Evolutionary conservation across 1,140 invertebrate species (phyloP), one percentile per base, ranked within the genome.

Genomic region (Heterodera carotae): DNA sequence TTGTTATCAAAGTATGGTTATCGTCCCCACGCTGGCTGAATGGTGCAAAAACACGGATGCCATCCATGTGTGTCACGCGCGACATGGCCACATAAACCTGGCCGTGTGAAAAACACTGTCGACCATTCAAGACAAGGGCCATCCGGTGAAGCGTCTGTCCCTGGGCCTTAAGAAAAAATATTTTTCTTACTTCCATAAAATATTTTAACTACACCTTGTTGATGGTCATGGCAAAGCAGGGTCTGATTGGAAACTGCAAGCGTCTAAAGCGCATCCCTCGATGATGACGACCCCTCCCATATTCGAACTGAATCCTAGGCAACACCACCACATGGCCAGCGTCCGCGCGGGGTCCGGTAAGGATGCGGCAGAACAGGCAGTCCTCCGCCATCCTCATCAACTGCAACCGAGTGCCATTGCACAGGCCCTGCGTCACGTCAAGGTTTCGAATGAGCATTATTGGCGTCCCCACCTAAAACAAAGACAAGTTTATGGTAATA

Each of bases 151-250:
- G 68, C 7, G 87, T 80, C 83, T 91, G 89, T 22, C 90, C 90
- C 85, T 91, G 90, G 6, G 89, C 80, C 85, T 64, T 1, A 64
- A 39, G n/a, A n/a, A n/a, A n/a, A n/a, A n/a, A n/a, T n/a, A n/a
- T n/a, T 12, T 39, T 7, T 8, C 39, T 8, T 39, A 39, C 12
- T 39, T 7, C 1, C 2, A 39, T 8, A 39, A 39, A 39, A 39
- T 1, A 12, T 39, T 8, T 39, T 12, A 39, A 8, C 12, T 39
- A 7, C 2, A 64, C 62, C 15, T 91, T 91, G 83, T 91, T 91
- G 7, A 91, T 89, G 0, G 90, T 90, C 85, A 91, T 90, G 27
- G 89, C 88, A 84, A 90, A 91, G 4, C 84, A 81, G 2, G 89
- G 73, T 76, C 87, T 80, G 0, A 91, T 48, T 29, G 89, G 89